Base-by-base conservation (phyloP, 2,888 invertebrate species). In the Siphonodentalium dalli region DNA sequence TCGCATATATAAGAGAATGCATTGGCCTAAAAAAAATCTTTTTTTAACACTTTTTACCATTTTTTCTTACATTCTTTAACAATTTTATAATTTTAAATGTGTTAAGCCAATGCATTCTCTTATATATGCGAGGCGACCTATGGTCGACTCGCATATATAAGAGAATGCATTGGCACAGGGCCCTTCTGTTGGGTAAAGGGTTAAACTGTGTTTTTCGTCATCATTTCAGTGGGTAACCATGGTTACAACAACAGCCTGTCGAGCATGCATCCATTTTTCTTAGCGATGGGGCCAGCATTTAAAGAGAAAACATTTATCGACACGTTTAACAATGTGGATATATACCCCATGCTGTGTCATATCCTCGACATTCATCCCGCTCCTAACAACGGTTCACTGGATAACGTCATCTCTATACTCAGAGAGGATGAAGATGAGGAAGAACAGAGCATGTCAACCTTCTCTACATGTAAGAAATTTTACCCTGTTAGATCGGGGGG, bases 231-330 rank as follows among this genome's bases (percentile, higher is more conserved):
- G 24, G 82, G 82, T 29, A 63, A 75, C 38, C 82, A 82, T 71
- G 82, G 82, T 7, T 82, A 77, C 62, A 72, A 78, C 67, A 80
- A 88, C 69, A 79, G 77, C 39, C 77, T 84, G 2, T 57, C 72
- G 37, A 80, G 82, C 41, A 90, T 90, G 90, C 86, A 85, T 65
- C 87, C 89, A 5, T 86, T 88, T 67, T 90, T 90, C 74, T 85
- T 90, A 71, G 89, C 88, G 0, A 82, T 85, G 61, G 90, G 90
- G 3, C 80, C 80, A 27, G 69, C 71, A 3, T 79, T 81, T 59
- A 77, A 74, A 58, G 46, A 54, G 21, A 66, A 68, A 13, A 61
- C 57, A 33, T 61, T 47, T 2, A 63, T 70, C 4, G 61, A 71
- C 5, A 65, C 62, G 7, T 77, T 81, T 45, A 54, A 77, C 43